Conservation (phyloP, 2,888 invertebrate species). For the Iselma pallidipennis region DNA sequence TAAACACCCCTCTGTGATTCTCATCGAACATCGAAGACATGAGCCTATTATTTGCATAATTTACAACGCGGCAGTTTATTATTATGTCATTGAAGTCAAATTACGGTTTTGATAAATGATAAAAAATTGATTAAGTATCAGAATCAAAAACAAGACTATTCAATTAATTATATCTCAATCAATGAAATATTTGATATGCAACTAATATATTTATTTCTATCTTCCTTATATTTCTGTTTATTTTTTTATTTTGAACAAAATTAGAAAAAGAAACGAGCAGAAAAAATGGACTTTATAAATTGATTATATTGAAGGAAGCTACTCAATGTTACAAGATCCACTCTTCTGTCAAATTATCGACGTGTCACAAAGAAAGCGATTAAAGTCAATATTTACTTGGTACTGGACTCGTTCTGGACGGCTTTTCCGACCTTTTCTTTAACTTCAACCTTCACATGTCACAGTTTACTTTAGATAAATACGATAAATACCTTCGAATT, state of each 20-base stretch:
- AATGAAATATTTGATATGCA: not conserved
- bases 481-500: conserved; percentile 19
- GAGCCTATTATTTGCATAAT: conserved; percentile 24
- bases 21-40: conserved; percentile 22
- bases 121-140: conserved; percentile 9
- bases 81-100: conserved; percentile 19
- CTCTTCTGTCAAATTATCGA: conserved; percentile 27
- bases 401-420: conserved; percentile 18
- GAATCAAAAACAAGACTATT: not conserved
- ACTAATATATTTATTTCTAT: not conserved
- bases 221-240: not conserved
- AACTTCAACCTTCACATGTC: conserved; percentile 22
- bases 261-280: not conserved
- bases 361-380: conserved; percentile 27
- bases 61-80: conserved; percentile 13
- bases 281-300: not conserved
- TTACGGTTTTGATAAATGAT: conserved; percentile 17
- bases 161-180: not conserved
- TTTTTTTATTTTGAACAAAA: not conserved
- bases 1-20: conserved; percentile 25
- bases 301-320: conserved; percentile 21
- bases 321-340: conserved; percentile 24
- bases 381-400: conserved; percentile 28
- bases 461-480: conserved; percentile 21
- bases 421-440: conserved; percentile 19